phyloP scores from a whole-genome alignment of 2,113 vertebrate genomes.

The Cebidichthys violaceus region DNA sequence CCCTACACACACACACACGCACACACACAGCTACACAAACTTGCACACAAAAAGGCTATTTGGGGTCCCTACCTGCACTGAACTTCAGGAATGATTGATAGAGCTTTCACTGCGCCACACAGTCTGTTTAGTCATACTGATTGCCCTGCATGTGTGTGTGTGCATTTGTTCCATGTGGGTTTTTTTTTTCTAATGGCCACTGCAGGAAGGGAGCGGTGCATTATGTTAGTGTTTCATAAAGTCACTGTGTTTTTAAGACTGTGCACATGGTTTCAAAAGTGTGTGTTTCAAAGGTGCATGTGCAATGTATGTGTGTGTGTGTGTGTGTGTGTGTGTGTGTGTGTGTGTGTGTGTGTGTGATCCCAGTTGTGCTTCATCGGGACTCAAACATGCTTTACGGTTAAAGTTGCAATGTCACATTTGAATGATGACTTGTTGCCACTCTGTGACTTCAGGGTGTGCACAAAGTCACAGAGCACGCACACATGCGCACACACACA shows the following conservation, averaged over 20 bases:
- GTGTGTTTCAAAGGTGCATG: background rate
- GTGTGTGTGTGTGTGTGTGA: background rate
- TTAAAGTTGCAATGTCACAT: slow-evolving; percentile 28
- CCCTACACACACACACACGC: background rate
- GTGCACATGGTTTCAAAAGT: background rate
- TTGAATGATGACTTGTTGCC: slow-evolving; percentile 29
- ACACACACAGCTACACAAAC: slow-evolving; percentile 30
- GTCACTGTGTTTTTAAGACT: background rate
- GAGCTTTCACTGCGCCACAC: slow-evolving; percentile 64
- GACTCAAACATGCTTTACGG: slow-evolving; percentile 19
- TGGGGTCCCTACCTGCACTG: slow-evolving; percentile 52
- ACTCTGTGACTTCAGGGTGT: slow-evolving; percentile 4
- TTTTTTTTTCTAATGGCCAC: slow-evolving; percentile 17
- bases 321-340: slow-evolving; percentile 5
- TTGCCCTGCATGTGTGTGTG: slow-evolving; percentile 44
- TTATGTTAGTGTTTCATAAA: slow-evolving; percentile 5
- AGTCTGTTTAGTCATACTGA: slow-evolving; percentile 68
- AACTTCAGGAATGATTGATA: slow-evolving; percentile 68
- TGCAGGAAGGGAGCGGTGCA: background rate
- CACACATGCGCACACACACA: background rate
- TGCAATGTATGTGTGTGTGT: background rate
- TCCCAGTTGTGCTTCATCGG: slow-evolving; percentile 6
- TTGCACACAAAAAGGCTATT: slow-evolving; percentile 49
- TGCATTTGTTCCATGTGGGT: slow-evolving; percentile 10
- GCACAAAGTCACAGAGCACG: slow-evolving; percentile 8